Conservation (phyloP, 2,888 invertebrate species). For the Mesorhabditis spiculigera region DNA sequence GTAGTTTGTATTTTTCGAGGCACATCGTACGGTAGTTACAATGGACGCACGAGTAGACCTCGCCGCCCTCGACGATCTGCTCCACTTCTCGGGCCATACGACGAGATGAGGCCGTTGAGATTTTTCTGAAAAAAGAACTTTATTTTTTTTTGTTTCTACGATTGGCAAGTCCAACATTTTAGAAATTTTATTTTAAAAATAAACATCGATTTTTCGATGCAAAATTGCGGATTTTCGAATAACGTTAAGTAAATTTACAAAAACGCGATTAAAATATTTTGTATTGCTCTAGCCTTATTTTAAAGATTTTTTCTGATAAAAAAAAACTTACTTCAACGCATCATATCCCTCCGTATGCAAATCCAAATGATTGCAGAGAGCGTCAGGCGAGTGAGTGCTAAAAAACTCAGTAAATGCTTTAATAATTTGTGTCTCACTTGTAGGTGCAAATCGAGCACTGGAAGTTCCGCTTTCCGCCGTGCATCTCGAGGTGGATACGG, state of each 20-base stretch:
- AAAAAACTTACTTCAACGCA: neutral
- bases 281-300: no score
- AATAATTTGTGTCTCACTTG: no score
- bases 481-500: neutral
- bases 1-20: conserved; percentile 2
- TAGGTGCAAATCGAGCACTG: neutral
- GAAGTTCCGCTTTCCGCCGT: neutral
- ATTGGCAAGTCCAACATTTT: no score
- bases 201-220: no score
- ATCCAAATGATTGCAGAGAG: conserved; percentile 6
- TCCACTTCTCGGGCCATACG: neutral
- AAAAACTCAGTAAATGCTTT: no score
- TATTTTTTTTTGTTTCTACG: no score
- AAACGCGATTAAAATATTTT: neutral
- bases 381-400: neutral
- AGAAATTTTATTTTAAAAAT: no score
- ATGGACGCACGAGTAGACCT: conserved; percentile 2
- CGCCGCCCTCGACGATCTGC: neutral
- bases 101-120: neutral
- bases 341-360: neutral
- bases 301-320: no score
- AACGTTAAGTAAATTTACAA: no score
- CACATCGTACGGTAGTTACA: neutral
- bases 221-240: no score
- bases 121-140: no score